Conservation (phyloP, 2,797 vertebrate species). For the Ataeniobius toweri region DNA sequence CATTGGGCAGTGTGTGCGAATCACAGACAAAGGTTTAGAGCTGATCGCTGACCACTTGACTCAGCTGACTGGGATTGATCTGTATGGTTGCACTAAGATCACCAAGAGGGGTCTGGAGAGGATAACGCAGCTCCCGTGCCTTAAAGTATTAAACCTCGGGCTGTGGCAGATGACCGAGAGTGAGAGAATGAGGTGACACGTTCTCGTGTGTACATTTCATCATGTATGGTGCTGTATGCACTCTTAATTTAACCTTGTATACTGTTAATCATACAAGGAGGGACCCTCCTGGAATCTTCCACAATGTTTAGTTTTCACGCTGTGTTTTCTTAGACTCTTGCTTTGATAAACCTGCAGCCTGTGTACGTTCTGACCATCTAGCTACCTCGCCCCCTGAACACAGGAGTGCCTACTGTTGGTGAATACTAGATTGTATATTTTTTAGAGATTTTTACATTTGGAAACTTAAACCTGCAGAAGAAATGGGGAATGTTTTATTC, state of each 20-base stretch:
- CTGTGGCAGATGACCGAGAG: slow-evolving; percentile 99
- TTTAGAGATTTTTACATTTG: slow-evolving; percentile 63
- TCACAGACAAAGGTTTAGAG: slow-evolving; percentile 98
- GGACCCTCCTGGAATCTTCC: slow-evolving; percentile 58
- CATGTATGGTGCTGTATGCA: slow-evolving; percentile 27
- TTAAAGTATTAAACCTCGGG: slow-evolving; percentile 99
- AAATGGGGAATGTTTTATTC: slow-evolving; percentile 57
- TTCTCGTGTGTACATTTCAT: slow-evolving; percentile 2
- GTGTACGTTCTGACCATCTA: slow-evolving; percentile 64
- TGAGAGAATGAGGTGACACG: slow-evolving; percentile 91
- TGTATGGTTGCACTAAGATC: slow-evolving; percentile 98
- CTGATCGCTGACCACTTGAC: slow-evolving; percentile 96
- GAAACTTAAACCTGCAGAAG: slow-evolving; percentile 38
- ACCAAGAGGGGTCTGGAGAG: slow-evolving; percentile 97
- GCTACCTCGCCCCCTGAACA: slow-evolving; percentile 76
- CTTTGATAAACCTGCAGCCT: slow-evolving; percentile 54
- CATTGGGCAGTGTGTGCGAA: slow-evolving; percentile 96
- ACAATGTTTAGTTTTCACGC: slow-evolving; percentile 47
- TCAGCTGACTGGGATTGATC: slow-evolving; percentile 95
- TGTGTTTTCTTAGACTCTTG: neutral
- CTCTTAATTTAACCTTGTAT: slow-evolving; percentile 54
- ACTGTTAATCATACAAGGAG: slow-evolving; percentile 56
- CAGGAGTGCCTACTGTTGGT: slow-evolving; percentile 76
- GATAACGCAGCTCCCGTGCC: slow-evolving; percentile 98
- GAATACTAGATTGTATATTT: slow-evolving; percentile 70